These are phyloP conservation scores for Gymnodraco acuticeps DNA, from an alignment of 2,797 vertebrate species.

Conservation along the genomic window DNA sequence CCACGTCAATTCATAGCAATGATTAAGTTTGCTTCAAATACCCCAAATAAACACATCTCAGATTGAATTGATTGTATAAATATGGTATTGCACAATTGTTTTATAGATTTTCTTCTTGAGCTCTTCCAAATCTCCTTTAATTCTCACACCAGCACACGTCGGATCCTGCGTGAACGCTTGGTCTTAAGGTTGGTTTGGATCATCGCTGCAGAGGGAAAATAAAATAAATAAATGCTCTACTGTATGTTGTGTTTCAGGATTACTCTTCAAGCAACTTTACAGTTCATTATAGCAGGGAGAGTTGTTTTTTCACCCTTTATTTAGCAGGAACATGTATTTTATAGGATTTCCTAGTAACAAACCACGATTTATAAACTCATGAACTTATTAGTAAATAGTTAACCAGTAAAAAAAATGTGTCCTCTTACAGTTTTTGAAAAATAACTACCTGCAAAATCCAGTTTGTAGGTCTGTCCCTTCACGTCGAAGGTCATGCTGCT, in stretches of 20 bases:
- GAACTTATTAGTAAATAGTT: not conserved
- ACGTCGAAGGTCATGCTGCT: slow-evolving; percentile 58
- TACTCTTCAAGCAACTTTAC: not conserved
- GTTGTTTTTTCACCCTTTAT: not conserved
- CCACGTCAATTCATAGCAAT: too few relatives aligned
- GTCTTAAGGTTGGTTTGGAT: slow-evolving; percentile 69
- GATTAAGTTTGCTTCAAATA: not conserved
- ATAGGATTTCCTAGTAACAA: not conserved
- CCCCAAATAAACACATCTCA: not conserved
- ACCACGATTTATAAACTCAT: not conserved
- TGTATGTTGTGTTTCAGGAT: not conserved
- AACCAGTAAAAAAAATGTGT: not conserved
- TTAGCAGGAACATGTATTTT: not conserved
- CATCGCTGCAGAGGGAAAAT: slow-evolving; percentile 62
- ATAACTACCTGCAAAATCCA: slow-evolving; percentile 74
- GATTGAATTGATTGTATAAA: not conserved
- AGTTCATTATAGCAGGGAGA: not conserved
- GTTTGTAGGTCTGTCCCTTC: slow-evolving; percentile 42
- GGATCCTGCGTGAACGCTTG: slow-evolving; percentile 45
- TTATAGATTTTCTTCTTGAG: not conserved
- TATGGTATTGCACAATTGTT: not conserved
- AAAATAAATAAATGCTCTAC: not conserved
- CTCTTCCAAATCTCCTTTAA: not conserved
- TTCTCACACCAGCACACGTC: slow-evolving; percentile 50
- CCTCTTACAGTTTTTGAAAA: not conserved